These are phyloP conservation scores for Neocloeon triangulifer DNA, from an alignment of 1,140 invertebrate genomes.

Conservation along the genomic window DNA sequence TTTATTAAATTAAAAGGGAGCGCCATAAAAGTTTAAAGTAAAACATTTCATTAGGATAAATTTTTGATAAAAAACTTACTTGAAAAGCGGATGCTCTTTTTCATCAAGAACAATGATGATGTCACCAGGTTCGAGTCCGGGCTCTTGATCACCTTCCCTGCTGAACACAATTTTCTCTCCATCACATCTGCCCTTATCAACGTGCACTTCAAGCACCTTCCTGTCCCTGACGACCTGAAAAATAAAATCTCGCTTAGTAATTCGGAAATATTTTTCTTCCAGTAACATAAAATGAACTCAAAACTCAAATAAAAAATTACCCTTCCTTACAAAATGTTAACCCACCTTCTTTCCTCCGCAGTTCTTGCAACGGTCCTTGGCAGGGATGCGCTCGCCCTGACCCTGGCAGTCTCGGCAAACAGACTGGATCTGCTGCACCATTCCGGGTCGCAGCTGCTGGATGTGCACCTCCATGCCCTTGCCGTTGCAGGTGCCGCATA, in stretches of 20 bases:
- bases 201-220: conserved; percentile 92
- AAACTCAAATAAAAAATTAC: too few relatives aligned
- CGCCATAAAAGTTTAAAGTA: too few relatives aligned
- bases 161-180: conserved; percentile 87
- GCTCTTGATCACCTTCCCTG: conserved; percentile 95
- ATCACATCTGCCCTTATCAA: conserved; percentile 95
- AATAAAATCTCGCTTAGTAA: too few relatives aligned
- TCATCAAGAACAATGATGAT: conserved; percentile 96
- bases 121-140: conserved; percentile 80
- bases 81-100: conserved; percentile 68
- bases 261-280: too few relatives aligned
- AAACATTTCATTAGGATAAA: too few relatives aligned
- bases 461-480: conserved; percentile 78
- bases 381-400: conserved; percentile 60
- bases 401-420: conserved; percentile 76
- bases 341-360: conserved; percentile 76
- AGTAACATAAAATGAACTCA: too few relatives aligned
- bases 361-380: conserved; percentile 81
- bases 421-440: conserved; percentile 90
- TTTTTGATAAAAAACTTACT: conserved; percentile 27
- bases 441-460: conserved; percentile 80
- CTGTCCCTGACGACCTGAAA: conserved; percentile 52
- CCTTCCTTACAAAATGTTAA: too few relatives aligned
- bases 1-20: too few relatives aligned
- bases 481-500: conserved; percentile 71